These are phyloP conservation scores for Chrysaora quinquecirrha DNA, from an alignment of 30 jellyfish, hydroid and myxozoan species.

Conservation along the genomic window DNA sequence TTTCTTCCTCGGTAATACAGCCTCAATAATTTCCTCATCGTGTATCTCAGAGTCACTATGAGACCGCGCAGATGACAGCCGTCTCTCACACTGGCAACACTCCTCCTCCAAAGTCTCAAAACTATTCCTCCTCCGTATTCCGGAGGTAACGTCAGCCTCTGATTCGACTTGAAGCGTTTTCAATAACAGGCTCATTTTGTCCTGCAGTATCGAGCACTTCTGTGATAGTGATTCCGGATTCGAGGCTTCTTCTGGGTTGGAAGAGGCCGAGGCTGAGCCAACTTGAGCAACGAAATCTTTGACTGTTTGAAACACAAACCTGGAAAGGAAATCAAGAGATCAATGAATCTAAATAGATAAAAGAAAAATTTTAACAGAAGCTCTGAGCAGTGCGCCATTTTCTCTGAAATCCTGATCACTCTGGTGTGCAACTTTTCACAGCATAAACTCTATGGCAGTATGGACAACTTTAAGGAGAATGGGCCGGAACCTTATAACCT, in stretches of 20 bases:
- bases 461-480: too few relatives aligned
- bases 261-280: constrained; percentile 71
- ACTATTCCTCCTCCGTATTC: constrained; percentile 62
- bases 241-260: constrained; percentile 62
- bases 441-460: too few relatives aligned
- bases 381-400: too few relatives aligned
- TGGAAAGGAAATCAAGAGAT: not conserved
- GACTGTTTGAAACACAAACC: constrained; percentile 88
- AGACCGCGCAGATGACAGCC: constrained; percentile 45
- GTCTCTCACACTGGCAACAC: constrained; percentile 52
- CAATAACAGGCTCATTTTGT: constrained; percentile 81
- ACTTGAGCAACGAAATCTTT: constrained; percentile 89
- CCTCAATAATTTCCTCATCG: constrained; percentile 43
- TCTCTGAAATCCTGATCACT: too few relatives aligned
- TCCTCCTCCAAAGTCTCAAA: constrained; percentile 72
- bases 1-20: constrained; percentile 51
- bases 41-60: constrained; percentile 60
- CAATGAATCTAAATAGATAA: too few relatives aligned
- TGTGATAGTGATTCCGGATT: constrained; percentile 78
- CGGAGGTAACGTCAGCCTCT: constrained; percentile 64
- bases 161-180: constrained; percentile 91
- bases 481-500: too few relatives aligned
- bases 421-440: too few relatives aligned
- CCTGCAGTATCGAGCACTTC: constrained; percentile 75
- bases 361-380: too few relatives aligned